Conservation (phyloP, 2,888 invertebrate genomes). For the Heliconius charithonia region DNA sequence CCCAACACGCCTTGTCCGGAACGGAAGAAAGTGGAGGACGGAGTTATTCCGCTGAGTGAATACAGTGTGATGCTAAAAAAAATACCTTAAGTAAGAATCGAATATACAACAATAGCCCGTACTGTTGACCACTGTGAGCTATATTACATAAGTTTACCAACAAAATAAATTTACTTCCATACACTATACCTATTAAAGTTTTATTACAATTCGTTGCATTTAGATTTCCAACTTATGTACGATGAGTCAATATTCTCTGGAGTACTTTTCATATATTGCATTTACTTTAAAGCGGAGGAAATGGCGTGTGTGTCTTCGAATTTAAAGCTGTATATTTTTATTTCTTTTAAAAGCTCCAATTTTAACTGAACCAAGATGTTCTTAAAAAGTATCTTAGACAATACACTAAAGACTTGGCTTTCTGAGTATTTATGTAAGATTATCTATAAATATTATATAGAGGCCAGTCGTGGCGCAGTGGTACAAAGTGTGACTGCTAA, state of each 20-base stretch:
- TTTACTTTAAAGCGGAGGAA: neutral
- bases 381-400: neutral
- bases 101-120: neutral
- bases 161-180: neutral
- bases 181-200: neutral
- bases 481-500: no score
- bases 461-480: no score
- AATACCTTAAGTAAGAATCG: neutral
- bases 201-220: conserved; percentile 7
- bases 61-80: no score
- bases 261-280: conserved; percentile 11
- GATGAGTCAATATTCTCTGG: neutral
- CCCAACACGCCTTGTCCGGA: no score
- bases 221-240: neutral
- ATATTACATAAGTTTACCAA: neutral
- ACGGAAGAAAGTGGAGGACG: no score
- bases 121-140: no score
- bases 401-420: neutral
- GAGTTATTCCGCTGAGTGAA: no score
- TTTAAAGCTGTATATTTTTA: neutral
- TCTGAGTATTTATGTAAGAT: neutral
- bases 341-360: neutral
- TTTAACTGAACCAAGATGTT: neutral
- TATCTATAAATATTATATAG: no score
- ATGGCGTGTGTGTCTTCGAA: neutral